Conservation (phyloP, 2,113 vertebrate species). For the Dolichotis patagonum region DNA sequence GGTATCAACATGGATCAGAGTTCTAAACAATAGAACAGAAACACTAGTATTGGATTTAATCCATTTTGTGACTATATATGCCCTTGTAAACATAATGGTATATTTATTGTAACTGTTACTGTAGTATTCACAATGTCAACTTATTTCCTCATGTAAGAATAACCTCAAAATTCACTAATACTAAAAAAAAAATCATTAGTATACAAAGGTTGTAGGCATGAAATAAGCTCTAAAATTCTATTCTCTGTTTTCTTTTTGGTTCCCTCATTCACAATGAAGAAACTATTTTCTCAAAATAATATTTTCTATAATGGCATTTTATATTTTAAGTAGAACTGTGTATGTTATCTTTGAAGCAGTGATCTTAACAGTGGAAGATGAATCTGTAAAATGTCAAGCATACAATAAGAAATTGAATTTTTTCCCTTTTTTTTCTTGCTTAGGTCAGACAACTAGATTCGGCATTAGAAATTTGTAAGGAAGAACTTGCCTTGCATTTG, state of each 20-base stretch:
- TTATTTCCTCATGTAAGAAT: slow-evolving; percentile 41
- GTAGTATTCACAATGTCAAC: neutral
- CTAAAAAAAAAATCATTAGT: neutral
- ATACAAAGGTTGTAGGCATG: neutral
- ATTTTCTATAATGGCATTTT: slow-evolving; percentile 33
- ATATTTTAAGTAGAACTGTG: neutral
- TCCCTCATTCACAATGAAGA: neutral
- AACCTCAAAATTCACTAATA: slow-evolving; percentile 6
- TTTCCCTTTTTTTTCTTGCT: slow-evolving; percentile 5
- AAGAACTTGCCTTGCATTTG: slow-evolving; percentile 89
- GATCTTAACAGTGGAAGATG: slow-evolving; percentile 37
- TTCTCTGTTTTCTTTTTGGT: neutral
- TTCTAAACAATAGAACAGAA: neutral
- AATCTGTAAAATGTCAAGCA: slow-evolving; percentile 35
- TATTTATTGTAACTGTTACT: slow-evolving; percentile 31
- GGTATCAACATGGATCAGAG: no score
- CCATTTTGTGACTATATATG: slow-evolving; percentile 44
- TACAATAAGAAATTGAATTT: neutral
- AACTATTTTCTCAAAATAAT: slow-evolving; percentile 48
- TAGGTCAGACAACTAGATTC: slow-evolving; percentile 92
- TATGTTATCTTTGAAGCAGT: slow-evolving; percentile 19
- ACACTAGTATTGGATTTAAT: neutral
- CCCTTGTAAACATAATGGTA: neutral
- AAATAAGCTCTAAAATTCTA: slow-evolving; percentile 16
- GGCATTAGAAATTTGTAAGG: slow-evolving; percentile 89